phyloP scores from a whole-genome alignment of 2,888 invertebrate genomes.

The Watsonalla cultraria region DNA sequence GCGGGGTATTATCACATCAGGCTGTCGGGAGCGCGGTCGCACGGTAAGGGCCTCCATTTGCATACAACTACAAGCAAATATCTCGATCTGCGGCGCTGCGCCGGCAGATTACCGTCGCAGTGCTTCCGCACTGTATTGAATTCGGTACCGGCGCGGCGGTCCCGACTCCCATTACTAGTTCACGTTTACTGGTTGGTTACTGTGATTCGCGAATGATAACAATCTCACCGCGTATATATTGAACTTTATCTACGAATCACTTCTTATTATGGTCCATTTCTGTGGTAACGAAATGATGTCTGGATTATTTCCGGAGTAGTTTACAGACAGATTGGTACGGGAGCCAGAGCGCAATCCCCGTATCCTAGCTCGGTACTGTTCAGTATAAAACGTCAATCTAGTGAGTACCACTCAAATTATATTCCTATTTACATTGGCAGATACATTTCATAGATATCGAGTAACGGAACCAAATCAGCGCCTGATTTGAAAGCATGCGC shows the following conservation, averaged over 20 bases:
- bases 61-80: constrained; percentile 77
- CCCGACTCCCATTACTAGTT: constrained; percentile 58
- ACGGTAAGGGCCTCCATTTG: constrained; percentile 70
- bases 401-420: background rate
- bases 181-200: constrained; percentile 71
- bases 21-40: constrained; percentile 53
- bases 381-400: background rate
- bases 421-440: background rate
- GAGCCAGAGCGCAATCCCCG: background rate
- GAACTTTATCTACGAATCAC: background rate
- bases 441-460: background rate
- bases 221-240: constrained; percentile 41
- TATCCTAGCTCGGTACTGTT: background rate
- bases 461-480: background rate
- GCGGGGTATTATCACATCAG: constrained; percentile 73
- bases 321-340: background rate
- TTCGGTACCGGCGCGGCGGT: constrained; percentile 58
- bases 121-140: constrained; percentile 72
- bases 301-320: constrained; percentile 1
- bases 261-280: background rate
- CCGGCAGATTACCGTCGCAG: constrained; percentile 60
- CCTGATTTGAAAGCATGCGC: background rate
- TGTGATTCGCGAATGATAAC: constrained; percentile 69
- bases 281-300: constrained; percentile 2
- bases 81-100: constrained; percentile 63